These are phyloP conservation scores for Balaeniceps rex DNA, from an alignment of 2,113 vertebrate genomes.

Conservation along the genomic window DNA sequence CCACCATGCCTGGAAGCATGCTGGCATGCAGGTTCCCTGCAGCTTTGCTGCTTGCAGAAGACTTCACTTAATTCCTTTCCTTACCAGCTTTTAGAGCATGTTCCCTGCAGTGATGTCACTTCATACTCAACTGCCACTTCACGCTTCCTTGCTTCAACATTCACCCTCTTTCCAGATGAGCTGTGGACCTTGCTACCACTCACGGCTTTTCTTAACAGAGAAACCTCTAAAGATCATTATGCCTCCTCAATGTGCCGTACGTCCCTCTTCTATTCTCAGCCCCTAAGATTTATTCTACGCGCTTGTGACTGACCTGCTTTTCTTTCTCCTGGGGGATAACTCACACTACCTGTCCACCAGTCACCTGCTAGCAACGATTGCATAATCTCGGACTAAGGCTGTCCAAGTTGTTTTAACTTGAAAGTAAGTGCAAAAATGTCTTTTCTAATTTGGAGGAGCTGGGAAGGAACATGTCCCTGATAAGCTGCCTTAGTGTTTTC, in stretches of 20 bases:
- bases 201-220: background rate
- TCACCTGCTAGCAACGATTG: background rate
- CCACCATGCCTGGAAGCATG: rapidly evolving
- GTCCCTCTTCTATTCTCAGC: background rate
- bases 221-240: background rate
- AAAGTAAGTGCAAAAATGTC: background rate
- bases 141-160: background rate
- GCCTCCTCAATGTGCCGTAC: background rate
- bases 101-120: background rate
- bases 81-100: background rate
- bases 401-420: background rate
- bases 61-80: background rate
- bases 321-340: background rate
- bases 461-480: background rate
- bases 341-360: background rate
- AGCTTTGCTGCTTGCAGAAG: background rate
- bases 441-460: background rate
- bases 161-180: background rate
- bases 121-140: background rate
- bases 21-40: background rate
- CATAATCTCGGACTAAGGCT: background rate
- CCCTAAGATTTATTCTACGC: background rate
- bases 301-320: background rate
- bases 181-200: background rate
- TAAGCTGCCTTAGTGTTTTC: background rate